Evolutionary conservation across 1,140 invertebrate genomes (phyloP), one percentile per base, ranked within the genome.

Genomic region (Himalopsyche phryganea): DNA sequence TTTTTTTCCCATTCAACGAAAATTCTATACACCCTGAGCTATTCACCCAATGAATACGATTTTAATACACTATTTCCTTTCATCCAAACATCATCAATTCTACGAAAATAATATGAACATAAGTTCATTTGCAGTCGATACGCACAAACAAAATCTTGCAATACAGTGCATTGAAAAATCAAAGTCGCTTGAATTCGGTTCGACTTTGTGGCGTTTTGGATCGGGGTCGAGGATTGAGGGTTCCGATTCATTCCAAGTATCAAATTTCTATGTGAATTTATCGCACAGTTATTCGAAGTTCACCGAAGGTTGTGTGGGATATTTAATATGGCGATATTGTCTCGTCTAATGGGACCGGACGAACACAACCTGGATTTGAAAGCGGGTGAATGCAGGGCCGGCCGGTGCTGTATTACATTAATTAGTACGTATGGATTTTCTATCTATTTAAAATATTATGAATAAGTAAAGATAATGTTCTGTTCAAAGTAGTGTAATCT

Each of bases 11-110:
- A 33, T 44, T 44, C 47, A 42, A 20, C 5, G 46, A 14, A 23
- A n/a, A 41, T 15, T 48, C 53, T 19, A 17, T 45, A 17, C 42
- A 45, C 18, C 42, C 53, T 1, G 51, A 46, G 50, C 28, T 45
- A 54, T 56, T 56, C 53, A 56, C 13, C 14, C 28, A 48, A 18
- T 57, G 46, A 50, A 50, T 44, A 41, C 18, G 20, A 57, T 42
- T 50, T 57, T 57, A 57, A 57, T 57, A 57, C 54, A 57, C 54
- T 45, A 50, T 57, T 57, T 57, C 54, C 47, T 38, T 57, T 57
- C 47, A 23, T 42, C 18, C 46, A 33, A n/a, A 57, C 11, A 41
- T 20, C 46, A 54, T 32, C 51, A 23, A 54, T 11, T 6, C 4
- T 4, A 15, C 15, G 9, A 28, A 28, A 28, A 28, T 9, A 28